Evolutionary conservation across 2,888 invertebrate genomes (phyloP), one percentile per base, ranked within the genome.

Genomic region (Agonopterix alstromeriana): DNA sequence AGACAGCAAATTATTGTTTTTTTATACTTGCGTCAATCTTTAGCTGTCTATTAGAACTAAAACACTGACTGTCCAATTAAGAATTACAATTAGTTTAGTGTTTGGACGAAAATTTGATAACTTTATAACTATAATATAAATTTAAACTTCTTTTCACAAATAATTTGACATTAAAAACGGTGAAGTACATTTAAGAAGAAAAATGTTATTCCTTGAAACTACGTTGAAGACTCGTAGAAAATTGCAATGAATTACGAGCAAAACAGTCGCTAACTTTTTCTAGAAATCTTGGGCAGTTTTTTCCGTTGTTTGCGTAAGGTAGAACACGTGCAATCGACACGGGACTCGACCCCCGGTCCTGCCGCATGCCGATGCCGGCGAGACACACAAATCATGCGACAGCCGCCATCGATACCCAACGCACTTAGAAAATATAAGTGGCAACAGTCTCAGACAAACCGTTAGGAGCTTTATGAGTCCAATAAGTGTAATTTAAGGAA

Each of bases 301-400:
- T 36, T 50, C 47, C 35, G 45, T 45, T 53, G 64, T 56, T 69
- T 67, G 64, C 63, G 65, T 55, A 65, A 70, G 61, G 63, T 51
- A 50, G 36, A 61, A 55, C 82, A 82, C 73, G 77, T 84, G 82
- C 65, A 52, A 59, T 64, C 76, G 82, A 82, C 82, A 75, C 65
- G 77, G 78, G 76, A 65, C 53, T 58, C 63, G 66, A 65, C 65
- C 69, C 75, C 67, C 65, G 60, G 54, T 56, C 57, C 67, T 2
- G 17, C 41, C 43, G 41, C 35, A 66, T 67, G 56, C 71, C 4
- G 17, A 17, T 17, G 36, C 41, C 67, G 67, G 56, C 71, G 73
- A 74, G 75, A 75, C 77, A 65, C 78, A 83, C 82, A 85, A 85
- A 85, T 85, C 84, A 82, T 81, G 72, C 72, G 60, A 78, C 80